Evolutionary conservation across 1,140 invertebrate species (phyloP).

Genomic region (Sesamia nonagrioides): DNA sequence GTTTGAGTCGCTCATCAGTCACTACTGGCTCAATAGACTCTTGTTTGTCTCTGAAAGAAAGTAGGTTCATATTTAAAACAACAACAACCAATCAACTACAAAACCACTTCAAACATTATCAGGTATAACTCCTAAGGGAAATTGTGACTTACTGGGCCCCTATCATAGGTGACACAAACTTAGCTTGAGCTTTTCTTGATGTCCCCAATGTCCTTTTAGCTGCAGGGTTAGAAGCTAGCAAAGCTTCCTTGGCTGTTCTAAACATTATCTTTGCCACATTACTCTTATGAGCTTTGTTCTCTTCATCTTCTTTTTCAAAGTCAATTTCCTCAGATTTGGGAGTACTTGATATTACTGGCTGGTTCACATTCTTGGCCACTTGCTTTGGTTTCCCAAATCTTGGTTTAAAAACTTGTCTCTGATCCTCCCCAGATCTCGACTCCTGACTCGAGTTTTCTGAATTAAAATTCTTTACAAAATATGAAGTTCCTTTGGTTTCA

Average conservation of each 20-base stretch:
- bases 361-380: not conserved
- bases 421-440: constrained; percentile 57
- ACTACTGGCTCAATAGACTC: constrained; percentile 60
- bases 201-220: constrained; percentile 76
- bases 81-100: too few relatives aligned
- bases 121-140: too few relatives aligned
- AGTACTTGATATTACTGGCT: constrained; percentile 17
- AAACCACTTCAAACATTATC: too few relatives aligned
- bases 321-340: constrained; percentile 42
- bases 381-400: constrained; percentile 57
- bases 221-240: constrained; percentile 77
- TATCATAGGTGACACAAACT: constrained; percentile 83
- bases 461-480: constrained; percentile 54
- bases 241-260: constrained; percentile 78
- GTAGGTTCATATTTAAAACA: not conserved
- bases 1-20: constrained; percentile 91
- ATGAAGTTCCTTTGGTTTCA: constrained; percentile 36
- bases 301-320: constrained; percentile 67
- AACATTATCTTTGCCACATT: constrained; percentile 81
- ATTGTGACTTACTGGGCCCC: constrained; percentile 72
- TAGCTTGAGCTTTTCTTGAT: constrained; percentile 79
- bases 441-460: constrained; percentile 60
- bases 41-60: constrained; percentile 75
- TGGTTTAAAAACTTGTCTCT: constrained; percentile 60
- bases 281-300: constrained; percentile 73